Evolutionary conservation across 2,797 vertebrate species (phyloP).

Genomic region (Schizopygopsis pylzovi): DNA sequence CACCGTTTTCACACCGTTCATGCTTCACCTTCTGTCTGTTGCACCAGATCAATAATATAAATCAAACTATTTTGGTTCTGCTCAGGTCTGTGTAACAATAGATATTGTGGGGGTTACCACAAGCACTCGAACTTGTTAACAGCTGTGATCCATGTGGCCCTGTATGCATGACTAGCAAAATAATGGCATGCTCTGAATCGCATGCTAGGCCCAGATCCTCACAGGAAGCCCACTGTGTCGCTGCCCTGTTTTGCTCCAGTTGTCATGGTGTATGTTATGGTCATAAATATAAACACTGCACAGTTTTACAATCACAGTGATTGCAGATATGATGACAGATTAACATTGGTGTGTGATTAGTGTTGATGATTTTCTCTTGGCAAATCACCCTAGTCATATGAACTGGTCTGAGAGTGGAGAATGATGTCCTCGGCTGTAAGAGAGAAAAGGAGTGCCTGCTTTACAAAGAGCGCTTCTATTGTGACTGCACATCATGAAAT

Average conservation of each 20-base stretch:
- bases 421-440: background rate
- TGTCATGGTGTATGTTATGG: constrained; percentile 23
- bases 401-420: constrained; percentile 5
- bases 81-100: constrained; percentile 23
- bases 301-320: background rate
- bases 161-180: constrained; percentile 49
- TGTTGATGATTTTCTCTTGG: constrained; percentile 22
- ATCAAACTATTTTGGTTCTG: constrained; percentile 33
- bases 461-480: constrained; percentile 7
- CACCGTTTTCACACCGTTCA: background rate
- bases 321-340: constrained; percentile 23
- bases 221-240: constrained; percentile 1
- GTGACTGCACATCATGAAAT: constrained; percentile 27
- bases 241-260: constrained; percentile 38
- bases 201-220: constrained; percentile 36
- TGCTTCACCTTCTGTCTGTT: constrained; percentile 2
- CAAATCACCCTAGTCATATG: constrained; percentile 5
- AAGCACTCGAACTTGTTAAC: constrained; percentile 40
- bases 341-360: background rate
- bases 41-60: constrained; percentile 40
- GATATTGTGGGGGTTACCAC: constrained; percentile 4
- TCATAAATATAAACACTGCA: constrained; percentile 8
- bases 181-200: constrained; percentile 44
- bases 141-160: constrained; percentile 47
- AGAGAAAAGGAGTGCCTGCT: background rate